Conservation (phyloP, 2,797 vertebrate species). For the Pipistrellus nathusii region DNA sequence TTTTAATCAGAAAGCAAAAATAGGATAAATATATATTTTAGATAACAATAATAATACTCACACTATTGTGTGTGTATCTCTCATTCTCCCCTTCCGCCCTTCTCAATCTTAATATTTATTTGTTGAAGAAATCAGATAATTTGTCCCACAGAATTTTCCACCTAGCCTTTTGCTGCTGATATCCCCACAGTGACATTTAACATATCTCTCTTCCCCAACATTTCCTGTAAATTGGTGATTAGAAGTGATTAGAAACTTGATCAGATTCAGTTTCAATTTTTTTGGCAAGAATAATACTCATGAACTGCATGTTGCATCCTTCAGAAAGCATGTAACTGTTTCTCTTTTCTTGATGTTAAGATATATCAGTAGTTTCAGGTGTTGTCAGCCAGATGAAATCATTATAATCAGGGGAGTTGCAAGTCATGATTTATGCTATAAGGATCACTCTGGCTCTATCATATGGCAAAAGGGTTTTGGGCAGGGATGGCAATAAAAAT, state of each 20-base stretch:
- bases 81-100: too few relatives aligned
- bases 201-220: background rate
- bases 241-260: background rate
- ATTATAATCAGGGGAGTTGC: background rate
- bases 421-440: background rate
- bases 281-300: background rate
- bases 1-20: constrained; percentile 10
- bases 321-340: background rate
- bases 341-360: constrained; percentile 13
- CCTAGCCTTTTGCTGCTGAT: background rate
- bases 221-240: background rate
- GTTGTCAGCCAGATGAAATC: background rate
- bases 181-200: background rate
- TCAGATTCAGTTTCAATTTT: background rate
- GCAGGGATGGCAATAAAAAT: background rate
- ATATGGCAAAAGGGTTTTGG: background rate
- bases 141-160: constrained; percentile 1
- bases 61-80: background rate
- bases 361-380: constrained; percentile 26
- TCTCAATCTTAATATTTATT: background rate
- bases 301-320: background rate
- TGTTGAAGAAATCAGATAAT: constrained; percentile 15
- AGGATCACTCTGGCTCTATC: background rate
- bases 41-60: background rate
- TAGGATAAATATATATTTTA: background rate